Conservation (phyloP, 2,797 vertebrate species). For the Ctenopoma kingsleyae region DNA sequence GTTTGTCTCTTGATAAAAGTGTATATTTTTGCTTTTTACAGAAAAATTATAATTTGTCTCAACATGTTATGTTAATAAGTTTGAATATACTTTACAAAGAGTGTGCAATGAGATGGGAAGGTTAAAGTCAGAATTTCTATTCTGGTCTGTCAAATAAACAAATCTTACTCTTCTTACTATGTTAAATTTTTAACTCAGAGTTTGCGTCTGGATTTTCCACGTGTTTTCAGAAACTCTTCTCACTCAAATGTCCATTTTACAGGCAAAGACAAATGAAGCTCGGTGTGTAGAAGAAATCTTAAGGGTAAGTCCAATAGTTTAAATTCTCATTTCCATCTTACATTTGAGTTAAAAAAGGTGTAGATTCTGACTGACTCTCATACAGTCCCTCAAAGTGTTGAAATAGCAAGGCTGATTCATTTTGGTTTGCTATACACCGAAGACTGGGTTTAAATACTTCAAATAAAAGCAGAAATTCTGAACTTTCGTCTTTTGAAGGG, state of each 20-base stretch:
- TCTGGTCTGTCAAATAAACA: no score
- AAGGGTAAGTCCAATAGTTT: slow-evolving; percentile 84
- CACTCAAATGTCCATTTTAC: slow-evolving; percentile 35
- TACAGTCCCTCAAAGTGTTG: no score
- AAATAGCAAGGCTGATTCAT: no score
- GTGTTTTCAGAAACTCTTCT: background rate
- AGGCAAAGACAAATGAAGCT: slow-evolving; percentile 88
- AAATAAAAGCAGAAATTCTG: background rate
- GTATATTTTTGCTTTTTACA: background rate
- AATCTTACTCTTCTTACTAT: background rate
- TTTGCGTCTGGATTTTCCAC: background rate
- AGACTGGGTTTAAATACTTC: no score
- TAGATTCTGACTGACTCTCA: no score
- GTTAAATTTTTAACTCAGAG: background rate
- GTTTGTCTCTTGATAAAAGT: background rate
- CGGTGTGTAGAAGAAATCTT: slow-evolving; percentile 93
- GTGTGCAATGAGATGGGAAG: no score
- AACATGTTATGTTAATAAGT: background rate
- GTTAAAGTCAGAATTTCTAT: no score
- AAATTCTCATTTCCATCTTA: background rate
- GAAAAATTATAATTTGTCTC: background rate
- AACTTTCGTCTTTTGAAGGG: no score
- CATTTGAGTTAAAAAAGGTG: no score
- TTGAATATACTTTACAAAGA: background rate
- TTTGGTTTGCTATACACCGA: no score